phyloP scores from a whole-genome alignment of 2,113 vertebrate genomes.

The Dryoscopus gambensis region DNA sequence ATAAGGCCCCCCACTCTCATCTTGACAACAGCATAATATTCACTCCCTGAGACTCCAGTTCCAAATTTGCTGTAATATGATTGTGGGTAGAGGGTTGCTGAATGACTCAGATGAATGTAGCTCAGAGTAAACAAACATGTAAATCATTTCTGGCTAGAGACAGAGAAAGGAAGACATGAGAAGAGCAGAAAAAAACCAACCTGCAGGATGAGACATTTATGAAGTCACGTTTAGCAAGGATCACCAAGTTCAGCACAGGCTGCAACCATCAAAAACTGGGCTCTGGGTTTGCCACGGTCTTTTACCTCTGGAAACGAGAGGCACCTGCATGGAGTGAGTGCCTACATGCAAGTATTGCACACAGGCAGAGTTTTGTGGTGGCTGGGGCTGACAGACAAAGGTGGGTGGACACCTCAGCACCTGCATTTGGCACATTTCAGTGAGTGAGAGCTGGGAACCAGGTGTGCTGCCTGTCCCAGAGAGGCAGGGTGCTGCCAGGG shows the following conservation, averaged over 20 bases:
- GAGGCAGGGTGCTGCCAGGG: background rate
- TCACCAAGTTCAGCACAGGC: background rate
- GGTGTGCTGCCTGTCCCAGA: background rate
- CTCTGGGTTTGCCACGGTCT: background rate
- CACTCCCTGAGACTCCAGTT: background rate
- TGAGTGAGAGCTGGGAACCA: background rate
- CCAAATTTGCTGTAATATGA: conserved; percentile 43
- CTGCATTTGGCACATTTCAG: background rate
- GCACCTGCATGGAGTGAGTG: background rate
- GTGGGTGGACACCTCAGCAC: background rate
- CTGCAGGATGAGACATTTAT: background rate
- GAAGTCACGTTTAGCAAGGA: background rate
- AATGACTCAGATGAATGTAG: conserved; percentile 66
- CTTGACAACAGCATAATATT: background rate
- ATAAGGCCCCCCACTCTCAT: background rate
- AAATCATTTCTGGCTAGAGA: conserved; percentile 49
- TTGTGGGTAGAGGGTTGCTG: conserved; percentile 53
- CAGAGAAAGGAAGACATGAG: background rate
- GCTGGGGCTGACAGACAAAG: background rate
- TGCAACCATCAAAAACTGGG: background rate
- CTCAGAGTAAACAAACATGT: conserved; percentile 69
- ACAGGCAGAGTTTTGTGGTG: background rate
- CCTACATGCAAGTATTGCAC: background rate
- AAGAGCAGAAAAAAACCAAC: background rate
- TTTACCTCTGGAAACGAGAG: background rate